A percentile compares a stretch with the other conserved stretches of the same genome.
Evolutionary conservation across 2,797 vertebrate species (phyloP).

Genomic region (Crocodylus rhombifer): DNA sequence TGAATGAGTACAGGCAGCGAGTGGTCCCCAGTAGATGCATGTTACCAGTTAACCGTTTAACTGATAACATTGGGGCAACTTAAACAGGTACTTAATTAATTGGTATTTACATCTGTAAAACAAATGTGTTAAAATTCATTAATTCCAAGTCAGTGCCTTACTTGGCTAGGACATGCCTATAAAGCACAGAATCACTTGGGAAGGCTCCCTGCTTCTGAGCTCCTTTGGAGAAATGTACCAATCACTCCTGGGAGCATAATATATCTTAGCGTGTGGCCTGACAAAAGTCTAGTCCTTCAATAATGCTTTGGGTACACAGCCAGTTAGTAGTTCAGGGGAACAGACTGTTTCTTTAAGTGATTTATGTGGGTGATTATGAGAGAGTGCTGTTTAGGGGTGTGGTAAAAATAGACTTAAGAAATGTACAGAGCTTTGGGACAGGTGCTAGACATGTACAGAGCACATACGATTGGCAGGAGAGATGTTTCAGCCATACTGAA

Average conservation of each 20-base stretch:
- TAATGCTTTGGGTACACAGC: neutral
- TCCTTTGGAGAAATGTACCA: neutral
- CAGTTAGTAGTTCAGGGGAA: neutral
- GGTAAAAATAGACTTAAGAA: neutral
- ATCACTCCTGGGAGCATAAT: neutral
- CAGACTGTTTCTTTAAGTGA: neutral
- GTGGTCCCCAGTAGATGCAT: too few relatives aligned
- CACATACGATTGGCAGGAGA: neutral
- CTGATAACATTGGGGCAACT: too few relatives aligned
- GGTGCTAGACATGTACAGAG: accelerated
- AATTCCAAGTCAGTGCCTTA: neutral
- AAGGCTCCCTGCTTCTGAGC: neutral
- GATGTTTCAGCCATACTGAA: neutral
- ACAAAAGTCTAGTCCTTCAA: neutral
- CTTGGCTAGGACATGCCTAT: neutral
- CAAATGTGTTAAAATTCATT: neutral
- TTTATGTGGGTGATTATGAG: neutral
- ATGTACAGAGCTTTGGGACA: neutral
- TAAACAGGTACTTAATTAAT: too few relatives aligned
- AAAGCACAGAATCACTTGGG: neutral
- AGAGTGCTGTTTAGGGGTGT: neutral
- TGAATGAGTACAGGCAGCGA: too few relatives aligned
- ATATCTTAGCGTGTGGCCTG: neutral
- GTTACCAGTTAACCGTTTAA: too few relatives aligned
- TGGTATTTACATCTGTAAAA: too few relatives aligned